A percentile compares a stretch with the other conserved stretches of the same genome.
Conservation (phyloP, 2,888 invertebrate genomes). For the Adelognathus sp. region DNA sequence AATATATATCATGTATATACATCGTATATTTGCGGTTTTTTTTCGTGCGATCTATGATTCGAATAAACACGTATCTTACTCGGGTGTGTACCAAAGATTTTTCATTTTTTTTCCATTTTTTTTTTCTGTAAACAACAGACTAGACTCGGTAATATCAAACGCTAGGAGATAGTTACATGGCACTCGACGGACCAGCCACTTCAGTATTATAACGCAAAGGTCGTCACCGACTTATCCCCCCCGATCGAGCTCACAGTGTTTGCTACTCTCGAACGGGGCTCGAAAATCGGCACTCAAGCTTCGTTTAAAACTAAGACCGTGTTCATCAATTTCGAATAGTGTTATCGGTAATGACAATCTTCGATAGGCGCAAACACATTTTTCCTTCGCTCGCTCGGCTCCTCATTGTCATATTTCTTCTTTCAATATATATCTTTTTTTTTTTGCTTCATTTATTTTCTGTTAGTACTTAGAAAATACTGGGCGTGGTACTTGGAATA, state of each 20-base stretch:
- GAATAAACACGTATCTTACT: conserved; percentile 73
- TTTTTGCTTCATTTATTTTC: conserved; percentile 48
- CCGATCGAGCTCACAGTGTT: background rate
- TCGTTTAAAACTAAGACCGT: background rate
- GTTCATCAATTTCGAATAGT: background rate
- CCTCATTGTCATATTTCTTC: conserved; percentile 28
- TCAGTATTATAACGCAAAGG: conserved; percentile 51
- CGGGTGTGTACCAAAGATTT: conserved; percentile 72
- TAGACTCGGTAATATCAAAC: conserved; percentile 74
- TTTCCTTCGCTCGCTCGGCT: background rate
- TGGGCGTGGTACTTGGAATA: conserved; percentile 75
- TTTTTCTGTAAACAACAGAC: conserved; percentile 64
- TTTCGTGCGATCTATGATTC: conserved; percentile 76
- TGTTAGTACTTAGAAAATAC: conserved; percentile 75
- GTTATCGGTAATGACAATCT: background rate
- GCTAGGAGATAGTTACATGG: conserved; percentile 68
- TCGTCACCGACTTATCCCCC: background rate
- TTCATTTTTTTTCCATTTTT: conserved; percentile 46
- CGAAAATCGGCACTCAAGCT: background rate
- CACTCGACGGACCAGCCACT: conserved; percentile 62
- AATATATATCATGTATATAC: conserved; percentile 61
- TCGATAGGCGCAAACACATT: conserved; percentile 15
- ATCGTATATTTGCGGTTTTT: conserved; percentile 72
- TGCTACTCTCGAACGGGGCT: background rate
- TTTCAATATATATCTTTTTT: conserved; percentile 32